phyloP scores from a whole-genome alignment of 2,113 vertebrate species.

The Dicrurus megarhynchus region DNA sequence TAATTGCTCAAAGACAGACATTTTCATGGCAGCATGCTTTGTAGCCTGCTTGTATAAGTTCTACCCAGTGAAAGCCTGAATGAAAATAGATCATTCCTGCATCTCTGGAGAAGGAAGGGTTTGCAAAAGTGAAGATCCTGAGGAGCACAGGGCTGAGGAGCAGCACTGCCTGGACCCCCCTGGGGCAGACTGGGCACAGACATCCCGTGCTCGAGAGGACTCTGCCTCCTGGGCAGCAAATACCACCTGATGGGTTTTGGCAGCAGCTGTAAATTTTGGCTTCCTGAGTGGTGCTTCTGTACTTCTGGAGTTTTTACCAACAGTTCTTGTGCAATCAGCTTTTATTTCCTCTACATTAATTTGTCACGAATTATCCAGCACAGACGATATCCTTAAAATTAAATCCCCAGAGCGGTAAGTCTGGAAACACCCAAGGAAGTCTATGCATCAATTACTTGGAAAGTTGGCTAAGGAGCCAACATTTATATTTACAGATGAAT shows the following conservation, averaged over 20 bases:
- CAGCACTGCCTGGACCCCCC: background rate
- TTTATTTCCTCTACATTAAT: background rate
- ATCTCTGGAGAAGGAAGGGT: background rate
- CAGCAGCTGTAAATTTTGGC: background rate
- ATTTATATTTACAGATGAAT: background rate
- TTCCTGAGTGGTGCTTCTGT: background rate
- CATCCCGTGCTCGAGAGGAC: background rate
- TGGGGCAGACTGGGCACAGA: background rate
- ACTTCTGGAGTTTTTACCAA: background rate
- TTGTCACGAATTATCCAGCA: background rate
- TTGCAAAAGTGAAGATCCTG: background rate
- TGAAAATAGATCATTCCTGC: background rate
- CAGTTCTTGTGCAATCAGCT: background rate
- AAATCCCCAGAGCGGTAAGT: background rate
- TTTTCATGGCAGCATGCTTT: background rate
- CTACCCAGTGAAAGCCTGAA: background rate
- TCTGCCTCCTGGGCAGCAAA: background rate
- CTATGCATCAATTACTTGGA: background rate
- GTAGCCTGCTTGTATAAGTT: background rate
- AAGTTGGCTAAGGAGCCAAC: background rate
- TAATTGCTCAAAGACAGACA: background rate
- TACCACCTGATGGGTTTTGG: background rate
- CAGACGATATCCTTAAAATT: background rate
- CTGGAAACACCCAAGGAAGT: background rate
- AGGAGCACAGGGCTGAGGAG: rapidly evolving